Conservation (phyloP, 2,113 vertebrate species). For the Bagarius yarrelli region DNA sequence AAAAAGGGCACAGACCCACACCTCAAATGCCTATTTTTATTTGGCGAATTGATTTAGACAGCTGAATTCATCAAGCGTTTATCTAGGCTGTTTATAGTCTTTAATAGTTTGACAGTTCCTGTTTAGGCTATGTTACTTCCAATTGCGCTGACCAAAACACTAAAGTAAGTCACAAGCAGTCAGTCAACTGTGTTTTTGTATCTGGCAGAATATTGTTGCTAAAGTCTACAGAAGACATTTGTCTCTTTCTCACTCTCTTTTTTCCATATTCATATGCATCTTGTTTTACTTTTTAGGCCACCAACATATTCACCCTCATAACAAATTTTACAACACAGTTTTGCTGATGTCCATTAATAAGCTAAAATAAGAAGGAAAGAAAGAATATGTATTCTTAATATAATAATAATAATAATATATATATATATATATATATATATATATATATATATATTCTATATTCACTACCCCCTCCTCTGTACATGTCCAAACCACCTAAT, state of each 20-base stretch:
- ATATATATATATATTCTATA: too few relatives aligned
- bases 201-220: constrained; percentile 46
- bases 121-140: constrained; percentile 72
- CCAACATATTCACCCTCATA: background rate
- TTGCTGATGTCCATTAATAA: constrained; percentile 21
- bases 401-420: too few relatives aligned
- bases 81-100: constrained; percentile 70
- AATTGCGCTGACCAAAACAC: constrained; percentile 60
- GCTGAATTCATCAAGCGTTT: constrained; percentile 67
- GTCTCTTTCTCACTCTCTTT: constrained; percentile 44
- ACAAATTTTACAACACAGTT: background rate
- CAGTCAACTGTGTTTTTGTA: constrained; percentile 54
- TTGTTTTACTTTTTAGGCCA: background rate
- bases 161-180: constrained; percentile 51
- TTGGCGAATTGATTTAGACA: constrained; percentile 64
- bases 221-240: constrained; percentile 52
- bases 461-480: too few relatives aligned
- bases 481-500: too few relatives aligned
- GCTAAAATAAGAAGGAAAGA: constrained; percentile 11
- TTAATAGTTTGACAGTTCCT: constrained; percentile 74
- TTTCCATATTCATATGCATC: background rate
- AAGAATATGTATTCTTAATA: too few relatives aligned
- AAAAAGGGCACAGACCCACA: constrained; percentile 50
- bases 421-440: too few relatives aligned
- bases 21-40: constrained; percentile 41